Evolutionary conservation across 92 coral and sea anemone genomes (phyloP), one percentile per base, ranked within the genome.

Genomic region (Zoanthus sociatus): DNA sequence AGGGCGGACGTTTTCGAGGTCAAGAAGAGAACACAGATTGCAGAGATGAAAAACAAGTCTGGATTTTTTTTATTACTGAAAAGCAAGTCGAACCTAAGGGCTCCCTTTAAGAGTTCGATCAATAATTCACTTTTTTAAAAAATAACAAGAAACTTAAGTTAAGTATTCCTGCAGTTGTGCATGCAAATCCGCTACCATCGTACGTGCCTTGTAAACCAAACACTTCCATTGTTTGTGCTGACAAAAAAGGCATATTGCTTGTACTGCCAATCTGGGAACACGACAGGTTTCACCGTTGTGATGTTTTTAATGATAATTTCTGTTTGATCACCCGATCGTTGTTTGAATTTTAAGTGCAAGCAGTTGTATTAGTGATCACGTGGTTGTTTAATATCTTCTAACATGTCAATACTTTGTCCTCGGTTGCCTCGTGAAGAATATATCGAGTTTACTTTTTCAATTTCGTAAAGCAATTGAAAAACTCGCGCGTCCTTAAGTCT

Each of bases 1-100:
- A 81, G 85, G 85, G 85, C 85, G 76, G 85, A 47, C 75, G n/a
- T 46, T 66, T 66, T 21, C 5, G 75, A 81, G 85, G 85, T 81
- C 85, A 81, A 81, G 46, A 46, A 81, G 74, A 81, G 12, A 74
- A 81, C 85, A 81, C 85, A 73, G 74, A 66, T 60, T 60, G 85
- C 46, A 16, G 75, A 67, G 47, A 67, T 30, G 10, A 81, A 81
- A 46, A 81, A 64, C 74, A 17, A n/a, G 13, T 12, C 60, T 5
- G 64, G 42, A 37, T 37, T 31, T 50, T 50, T 11, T 50, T 50
- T 50, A 7, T 50, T 50, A 7, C 55, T 50, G 12, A 50, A 11
- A 50, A 50, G 55, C 9, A 50, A 50, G 12, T 50, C 55, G 55
- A 50, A 50, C 55, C 55, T 7, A 11, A 7, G 55, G 8, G 55